Conservation (phyloP, 2,113 vertebrate species). For the Myocastor coypus region DNA sequence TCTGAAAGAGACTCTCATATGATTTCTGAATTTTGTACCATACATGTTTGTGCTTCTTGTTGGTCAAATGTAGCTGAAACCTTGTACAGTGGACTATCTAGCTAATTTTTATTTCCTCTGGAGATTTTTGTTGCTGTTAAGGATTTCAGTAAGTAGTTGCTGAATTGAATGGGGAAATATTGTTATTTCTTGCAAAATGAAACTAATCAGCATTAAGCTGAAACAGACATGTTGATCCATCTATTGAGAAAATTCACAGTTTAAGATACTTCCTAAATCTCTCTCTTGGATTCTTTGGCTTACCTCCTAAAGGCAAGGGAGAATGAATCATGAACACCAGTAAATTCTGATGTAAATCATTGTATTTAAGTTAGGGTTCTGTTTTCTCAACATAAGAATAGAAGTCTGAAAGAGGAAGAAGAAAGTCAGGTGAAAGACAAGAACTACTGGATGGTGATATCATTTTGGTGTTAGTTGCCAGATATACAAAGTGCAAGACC, state of each 20-base stretch:
- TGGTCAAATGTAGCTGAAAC: background rate
- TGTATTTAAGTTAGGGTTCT: background rate
- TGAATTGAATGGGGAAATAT: conserved; percentile 61
- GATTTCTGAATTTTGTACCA: conserved; percentile 34
- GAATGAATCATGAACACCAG: conserved; percentile 6
- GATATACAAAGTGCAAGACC: background rate
- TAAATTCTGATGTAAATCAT: conserved; percentile 41
- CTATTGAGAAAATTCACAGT: conserved; percentile 32
- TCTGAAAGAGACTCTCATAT: conserved; percentile 3
- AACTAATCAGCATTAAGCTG: conserved; percentile 63
- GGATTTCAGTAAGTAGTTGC: conserved; percentile 20
- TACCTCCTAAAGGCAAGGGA: conserved; percentile 27
- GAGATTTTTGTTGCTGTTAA: conserved; percentile 44
- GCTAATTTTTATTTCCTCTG: conserved; percentile 16
- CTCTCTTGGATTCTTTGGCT: conserved; percentile 43
- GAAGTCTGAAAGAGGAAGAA: conserved; percentile 9
- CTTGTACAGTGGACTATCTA: background rate
- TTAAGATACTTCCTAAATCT: conserved; percentile 26
- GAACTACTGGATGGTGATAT: conserved; percentile 2
- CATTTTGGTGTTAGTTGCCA: background rate
- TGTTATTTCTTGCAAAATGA: conserved; percentile 58
- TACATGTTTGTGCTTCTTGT: background rate
- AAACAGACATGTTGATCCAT: conserved; percentile 44
- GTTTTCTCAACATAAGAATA: background rate
- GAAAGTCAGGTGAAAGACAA: conserved; percentile 52